Base-by-base conservation (phyloP, 2,888 invertebrate species). In the Aphrophora alni region DNA sequence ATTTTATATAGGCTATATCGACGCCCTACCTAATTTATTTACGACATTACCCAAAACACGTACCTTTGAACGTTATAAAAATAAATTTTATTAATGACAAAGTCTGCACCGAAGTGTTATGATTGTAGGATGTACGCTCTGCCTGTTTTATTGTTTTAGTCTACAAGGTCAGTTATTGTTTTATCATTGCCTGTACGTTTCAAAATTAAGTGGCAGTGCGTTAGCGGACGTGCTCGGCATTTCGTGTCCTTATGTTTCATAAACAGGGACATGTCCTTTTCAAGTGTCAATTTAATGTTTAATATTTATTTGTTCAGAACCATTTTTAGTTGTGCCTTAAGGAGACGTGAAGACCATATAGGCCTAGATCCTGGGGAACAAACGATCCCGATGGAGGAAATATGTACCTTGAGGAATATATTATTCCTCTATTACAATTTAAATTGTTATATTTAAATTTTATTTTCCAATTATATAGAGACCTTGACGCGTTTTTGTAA, bases 141-240 rank as follows among this genome's bases (percentile, higher is more conserved):
- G 59, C 59, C 21, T 59, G 3, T 10, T 59, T n/a, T 59, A 59
- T 59, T 59, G 59, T 59, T 59, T 21, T n/a, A 3, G 59, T 59
- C 59, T n/a, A 59, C 59, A 59, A 59, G 59, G 59, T 59, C 59
- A 59, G 59, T 59, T 59, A 21, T 59, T 59, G 59, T 59, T 59
- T 59, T 59, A 44, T 44, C 44, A 44, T 44, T 44, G 44, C 44
- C 17, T 44, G 44, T 10, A 21, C 59, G 59, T 59, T 59, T 59
- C 59, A 59, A 21, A 59, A 3, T 59, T 59, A 59, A 59, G 59
- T 59, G 59, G 59, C 59, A 59, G 59, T 14, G 59, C 59, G n/a
- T 21, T 59, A 21, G 21, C 59, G 21, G 21, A 59, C 59, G 59
- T 59, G 59, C 5, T 3, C 59, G 4, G 59, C 59, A 59, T 59